Conservation (phyloP, 2,113 vertebrate genomes). For the Capricornis sumatraensis region DNA sequence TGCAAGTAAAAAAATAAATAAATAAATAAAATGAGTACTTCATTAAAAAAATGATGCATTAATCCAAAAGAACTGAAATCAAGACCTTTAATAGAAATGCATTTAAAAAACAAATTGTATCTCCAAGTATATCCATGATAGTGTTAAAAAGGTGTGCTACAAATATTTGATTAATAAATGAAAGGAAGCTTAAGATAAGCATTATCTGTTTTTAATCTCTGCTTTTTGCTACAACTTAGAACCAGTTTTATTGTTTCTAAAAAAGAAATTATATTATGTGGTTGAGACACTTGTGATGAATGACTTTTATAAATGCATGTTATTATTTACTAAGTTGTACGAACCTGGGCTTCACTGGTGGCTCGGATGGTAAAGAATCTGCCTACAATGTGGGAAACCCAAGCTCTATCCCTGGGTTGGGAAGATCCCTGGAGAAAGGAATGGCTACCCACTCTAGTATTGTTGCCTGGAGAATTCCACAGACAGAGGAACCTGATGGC, state of each 20-base stretch:
- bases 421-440: not conserved
- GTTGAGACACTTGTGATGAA: not conserved
- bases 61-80: not conserved
- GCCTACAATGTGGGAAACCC: not conserved
- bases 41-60: not conserved
- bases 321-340: not conserved
- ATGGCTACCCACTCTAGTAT: not conserved
- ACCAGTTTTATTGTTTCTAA: not conserved
- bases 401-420: not conserved
- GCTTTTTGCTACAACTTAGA: not conserved
- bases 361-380: not conserved
- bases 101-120: not conserved
- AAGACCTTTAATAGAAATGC: not conserved
- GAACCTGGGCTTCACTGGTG: not conserved
- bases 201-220: not conserved
- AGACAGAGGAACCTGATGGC: not conserved
- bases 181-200: not conserved
- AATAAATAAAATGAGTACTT: too few species aligned
- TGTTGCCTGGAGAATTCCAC: not conserved
- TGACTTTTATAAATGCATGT: not conserved
- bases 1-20: too few species aligned
- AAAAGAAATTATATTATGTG: not conserved
- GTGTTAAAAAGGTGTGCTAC: not conserved
- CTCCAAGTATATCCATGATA: not conserved
- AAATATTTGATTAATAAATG: not conserved